Percentiles rank a stretch among this genome's conserved stretches.
Evolutionary conservation across 1,140 invertebrate genomes (phyloP).

Genomic region (Heliconius congener): DNA sequence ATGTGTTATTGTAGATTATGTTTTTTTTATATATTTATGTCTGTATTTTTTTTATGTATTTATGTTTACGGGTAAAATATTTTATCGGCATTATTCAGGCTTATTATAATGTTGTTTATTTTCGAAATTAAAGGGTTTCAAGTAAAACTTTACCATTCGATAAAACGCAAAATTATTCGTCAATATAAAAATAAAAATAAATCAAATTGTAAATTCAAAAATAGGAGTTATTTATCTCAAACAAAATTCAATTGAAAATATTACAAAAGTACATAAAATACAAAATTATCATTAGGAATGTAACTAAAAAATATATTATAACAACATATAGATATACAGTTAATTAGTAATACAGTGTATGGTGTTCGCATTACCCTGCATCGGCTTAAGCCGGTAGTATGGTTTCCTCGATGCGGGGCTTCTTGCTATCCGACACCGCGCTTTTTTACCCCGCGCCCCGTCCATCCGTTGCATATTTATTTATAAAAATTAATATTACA

Average conservation of each 20-base stretch:
- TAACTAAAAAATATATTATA: too few relatives aligned
- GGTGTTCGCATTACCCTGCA: constrained; percentile 25
- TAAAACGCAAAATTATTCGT: too few relatives aligned
- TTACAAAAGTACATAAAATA: too few relatives aligned
- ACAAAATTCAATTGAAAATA: too few relatives aligned
- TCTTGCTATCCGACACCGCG: constrained; percentile 62
- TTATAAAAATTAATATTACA: constrained; percentile 37
- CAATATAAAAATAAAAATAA: too few relatives aligned
- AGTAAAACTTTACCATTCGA: too few relatives aligned
- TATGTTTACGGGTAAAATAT: neutral
- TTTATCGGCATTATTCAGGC: neutral
- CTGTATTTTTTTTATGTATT: neutral
- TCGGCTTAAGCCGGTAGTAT: constrained; percentile 62
- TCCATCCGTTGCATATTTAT: constrained; percentile 39
- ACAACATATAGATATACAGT: neutral
- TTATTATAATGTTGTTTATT: neutral
- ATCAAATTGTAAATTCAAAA: too few relatives aligned
- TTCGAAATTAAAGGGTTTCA: too few relatives aligned
- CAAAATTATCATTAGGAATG: too few relatives aligned
- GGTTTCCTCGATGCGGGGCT: constrained; percentile 67
- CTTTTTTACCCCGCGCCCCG: constrained; percentile 47
- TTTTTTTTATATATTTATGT: neutral
- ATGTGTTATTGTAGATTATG: neutral
- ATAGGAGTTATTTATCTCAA: too few relatives aligned
- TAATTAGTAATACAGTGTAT: constrained; percentile 16